Base-by-base conservation (phyloP, 2,888 invertebrate genomes). In the Macaria liturata region DNA sequence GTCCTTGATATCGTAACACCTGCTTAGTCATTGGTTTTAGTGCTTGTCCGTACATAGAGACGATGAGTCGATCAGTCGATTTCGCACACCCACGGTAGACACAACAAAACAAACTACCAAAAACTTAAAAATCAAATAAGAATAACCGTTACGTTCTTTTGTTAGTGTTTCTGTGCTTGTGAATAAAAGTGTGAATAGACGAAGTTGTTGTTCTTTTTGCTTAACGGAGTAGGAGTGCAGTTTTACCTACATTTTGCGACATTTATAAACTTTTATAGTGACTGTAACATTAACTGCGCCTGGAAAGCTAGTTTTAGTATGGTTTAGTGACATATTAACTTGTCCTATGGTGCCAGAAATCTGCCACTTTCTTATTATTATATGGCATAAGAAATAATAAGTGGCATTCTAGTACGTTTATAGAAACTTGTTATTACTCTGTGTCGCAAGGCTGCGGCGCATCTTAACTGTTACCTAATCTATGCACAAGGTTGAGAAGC, bases 401-500 rank as follows among this genome's bases (percentile, higher is more conserved):
- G 20, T 20, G 1, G 20, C 20, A 20, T 20, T 20, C 20, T 1
- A 20, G 20, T 8, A 8, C 30, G 8, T 5, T 20, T 20, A 20
- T 1, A 49, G 45, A 40, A 8, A 49, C 46, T 56, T 4, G 6
- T 4, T 8, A 31, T 31, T 50, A 47, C 45, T 3, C 55, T 49
- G 50, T 42, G 48, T n/a, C 4, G 49, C 52, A 55, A 59, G 55
- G 52, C 46, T 59, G 48, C 48, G 50, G 51, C 46, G 59, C 52
- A 55, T 59, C 48, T n/a, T 40, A 9, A 53, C 55, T 60, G 32
- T 45, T 56, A 37, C 32, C 40, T 60, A 53, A 46, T 8, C 55
- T 60, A n/a, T 43, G 48, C 2, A 5, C 59, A 60, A 60, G 59
- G 59, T 49, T 60, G 59, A 55, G 55, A 47, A 55, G 52, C 46